Base-by-base conservation (phyloP, 2,797 vertebrate genomes). In the Anabacerthia variegaticeps region DNA sequence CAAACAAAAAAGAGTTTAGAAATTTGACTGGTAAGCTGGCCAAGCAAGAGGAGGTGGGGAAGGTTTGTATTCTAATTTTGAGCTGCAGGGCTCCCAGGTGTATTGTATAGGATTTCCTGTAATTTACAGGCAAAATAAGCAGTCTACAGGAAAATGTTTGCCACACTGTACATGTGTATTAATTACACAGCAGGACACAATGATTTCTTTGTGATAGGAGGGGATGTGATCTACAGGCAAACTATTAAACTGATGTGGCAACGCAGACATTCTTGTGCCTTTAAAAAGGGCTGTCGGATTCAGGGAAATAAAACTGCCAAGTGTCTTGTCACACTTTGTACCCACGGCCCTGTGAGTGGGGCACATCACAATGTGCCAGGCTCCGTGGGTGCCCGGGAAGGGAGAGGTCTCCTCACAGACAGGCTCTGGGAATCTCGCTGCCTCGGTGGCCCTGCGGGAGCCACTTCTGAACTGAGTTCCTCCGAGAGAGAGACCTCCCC, bases 111-210 rank as follows among this genome's bases (percentile, higher is more conserved):
- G 96, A 98, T 97, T 98, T 98, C 97, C 97, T 98, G 97, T 96
- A 98, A 98, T 98, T 98, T 98, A 96, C 96, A 96, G 96, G 94
- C 96, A 97, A 98, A 98, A 98, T 97, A 97, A 98, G 97, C 97
- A 97, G 98, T 96, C 97, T 97, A 96, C 95, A 97, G 96, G 96
- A 98, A 96, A 96, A 97, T 81, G 92, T 97, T 98, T 97, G 96
- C 96, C 95, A 96, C 96, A 93, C 92, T 92, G 61, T 98, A 97
- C 94, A 93, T 76, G 94, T 6, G 94, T 98, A 98, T 98, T 98
- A 98, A 98, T 98, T 98, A 98, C 97, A 97, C 97, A 98, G 98
- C 97, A 97, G 98, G 98, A 98, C 88, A 97, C 98, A 98, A 97
- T 97, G 74, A 96, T 97, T 97, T 98, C 96, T 98, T 98, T 98